These are phyloP conservation scores for Gadus chalcogrammus DNA, from an alignment of 2,113 vertebrate genomes.

Conservation along the genomic window DNA sequence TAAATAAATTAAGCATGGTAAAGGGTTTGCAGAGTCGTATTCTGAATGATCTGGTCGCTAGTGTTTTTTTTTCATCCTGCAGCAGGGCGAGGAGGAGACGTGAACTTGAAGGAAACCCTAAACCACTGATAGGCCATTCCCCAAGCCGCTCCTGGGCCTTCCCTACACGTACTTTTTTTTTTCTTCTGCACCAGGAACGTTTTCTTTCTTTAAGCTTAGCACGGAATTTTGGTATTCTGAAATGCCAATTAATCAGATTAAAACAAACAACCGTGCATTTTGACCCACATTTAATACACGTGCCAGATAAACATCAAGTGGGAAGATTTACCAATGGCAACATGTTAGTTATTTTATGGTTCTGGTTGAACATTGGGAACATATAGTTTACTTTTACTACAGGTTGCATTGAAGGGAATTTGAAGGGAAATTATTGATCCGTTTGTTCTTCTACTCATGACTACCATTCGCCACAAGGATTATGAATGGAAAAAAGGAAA, in stretches of 20 bases:
- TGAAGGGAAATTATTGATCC: not conserved
- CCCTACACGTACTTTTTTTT: not conserved
- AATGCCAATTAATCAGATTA: no score
- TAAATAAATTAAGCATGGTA: slow-evolving; percentile 75
- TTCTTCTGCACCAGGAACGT: not conserved
- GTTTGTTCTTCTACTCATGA: no score
- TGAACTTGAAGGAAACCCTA: not conserved
- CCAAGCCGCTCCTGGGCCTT: not conserved
- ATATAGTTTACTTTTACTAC: no score
- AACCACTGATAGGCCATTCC: not conserved
- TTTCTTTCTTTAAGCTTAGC: not conserved
- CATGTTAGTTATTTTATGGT: no score
- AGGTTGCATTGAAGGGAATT: no score
- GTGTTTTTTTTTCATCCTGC: slow-evolving; percentile 50
- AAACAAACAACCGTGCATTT: no score
- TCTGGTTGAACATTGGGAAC: no score
- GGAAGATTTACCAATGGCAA: no score
- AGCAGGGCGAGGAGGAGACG: slow-evolving; percentile 42
- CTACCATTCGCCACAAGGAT: not conserved
- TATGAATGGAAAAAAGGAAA: not conserved
- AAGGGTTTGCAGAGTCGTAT: not conserved
- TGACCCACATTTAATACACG: no score
- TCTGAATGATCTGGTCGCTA: not conserved
- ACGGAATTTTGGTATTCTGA: no score
- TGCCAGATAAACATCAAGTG: no score